Conservation (phyloP, 2,888 invertebrate genomes). For the Crematogaster levior region DNA sequence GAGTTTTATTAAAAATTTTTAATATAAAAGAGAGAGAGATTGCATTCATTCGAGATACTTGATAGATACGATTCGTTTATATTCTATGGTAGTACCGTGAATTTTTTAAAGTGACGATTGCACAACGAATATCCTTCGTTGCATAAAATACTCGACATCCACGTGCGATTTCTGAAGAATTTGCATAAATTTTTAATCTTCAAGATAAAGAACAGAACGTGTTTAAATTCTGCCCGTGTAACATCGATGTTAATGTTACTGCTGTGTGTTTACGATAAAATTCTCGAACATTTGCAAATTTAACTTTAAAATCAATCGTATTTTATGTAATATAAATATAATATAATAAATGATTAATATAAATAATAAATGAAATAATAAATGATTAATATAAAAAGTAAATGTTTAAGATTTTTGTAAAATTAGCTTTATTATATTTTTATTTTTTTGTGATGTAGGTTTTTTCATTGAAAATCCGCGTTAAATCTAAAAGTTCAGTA, state of each 20-base stretch:
- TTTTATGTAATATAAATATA: too few species aligned
- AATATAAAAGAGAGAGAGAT: not conserved
- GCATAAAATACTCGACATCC: constrained; percentile 1
- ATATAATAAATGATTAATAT: too few species aligned
- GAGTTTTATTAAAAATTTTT: not conserved
- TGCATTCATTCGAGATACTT: not conserved
- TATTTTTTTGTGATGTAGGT: not conserved
- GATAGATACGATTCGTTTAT: constrained; percentile 38
- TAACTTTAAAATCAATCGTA: not conserved
- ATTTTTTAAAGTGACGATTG: constrained; percentile 54
- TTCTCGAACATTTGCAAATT: constrained; percentile 39
- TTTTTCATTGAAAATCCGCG: not conserved
- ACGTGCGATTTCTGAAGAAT: constrained; percentile 14
- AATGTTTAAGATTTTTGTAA: not conserved
- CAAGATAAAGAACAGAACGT: not conserved
- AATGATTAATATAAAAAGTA: not conserved
- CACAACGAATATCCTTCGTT: constrained; percentile 24
- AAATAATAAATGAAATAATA: too few species aligned
- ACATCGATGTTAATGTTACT: constrained; percentile 25
- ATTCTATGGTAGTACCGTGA: constrained; percentile 27
- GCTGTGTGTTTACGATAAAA: constrained; percentile 46
- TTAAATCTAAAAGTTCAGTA: not conserved
- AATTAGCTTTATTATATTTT: not conserved
- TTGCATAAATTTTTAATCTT: constrained; percentile 26
- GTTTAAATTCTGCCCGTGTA: constrained; percentile 57